Evolutionary conservation across 2,113 vertebrate species (phyloP).

Genomic region (Otus sunia): DNA sequence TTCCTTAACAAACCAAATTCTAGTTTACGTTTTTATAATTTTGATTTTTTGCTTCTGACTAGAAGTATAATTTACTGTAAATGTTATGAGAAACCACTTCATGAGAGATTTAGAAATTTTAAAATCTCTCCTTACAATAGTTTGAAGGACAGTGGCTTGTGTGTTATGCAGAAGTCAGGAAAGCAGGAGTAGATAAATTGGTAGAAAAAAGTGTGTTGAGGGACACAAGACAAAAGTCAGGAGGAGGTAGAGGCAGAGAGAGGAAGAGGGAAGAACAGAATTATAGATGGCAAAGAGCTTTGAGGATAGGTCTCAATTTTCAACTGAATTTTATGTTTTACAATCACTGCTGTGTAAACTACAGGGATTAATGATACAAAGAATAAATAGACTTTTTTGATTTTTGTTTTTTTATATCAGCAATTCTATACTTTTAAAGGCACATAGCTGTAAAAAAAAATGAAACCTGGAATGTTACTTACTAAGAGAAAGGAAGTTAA

Average conservation of each 20-base stretch:
- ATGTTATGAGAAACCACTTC: neutral
- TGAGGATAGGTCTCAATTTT: neutral
- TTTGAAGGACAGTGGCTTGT: neutral
- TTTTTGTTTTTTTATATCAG: neutral
- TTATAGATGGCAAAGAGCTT: neutral
- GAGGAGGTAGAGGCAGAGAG: neutral
- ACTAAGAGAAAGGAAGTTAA: neutral
- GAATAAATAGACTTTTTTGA: neutral
- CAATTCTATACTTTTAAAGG: neutral
- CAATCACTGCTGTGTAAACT: neutral
- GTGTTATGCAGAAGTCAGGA: neutral
- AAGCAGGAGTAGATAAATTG: neutral
- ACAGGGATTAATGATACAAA: neutral
- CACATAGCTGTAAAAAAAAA: neutral
- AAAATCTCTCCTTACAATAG: neutral
- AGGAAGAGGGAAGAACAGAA: neutral
- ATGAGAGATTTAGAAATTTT: neutral
- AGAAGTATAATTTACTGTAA: neutral
- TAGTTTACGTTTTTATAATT: neutral
- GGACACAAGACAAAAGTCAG: neutral
- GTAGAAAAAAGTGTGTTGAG: neutral
- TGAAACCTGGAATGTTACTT: neutral
- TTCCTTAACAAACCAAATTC: neutral
- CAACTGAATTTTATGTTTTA: neutral
- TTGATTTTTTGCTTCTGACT: neutral